Evolutionary conservation across 53 echinoderm and acorn worm species (phyloP), one percentile per base, ranked within the genome.

Genomic region (Patiria pectinifera): DNA sequence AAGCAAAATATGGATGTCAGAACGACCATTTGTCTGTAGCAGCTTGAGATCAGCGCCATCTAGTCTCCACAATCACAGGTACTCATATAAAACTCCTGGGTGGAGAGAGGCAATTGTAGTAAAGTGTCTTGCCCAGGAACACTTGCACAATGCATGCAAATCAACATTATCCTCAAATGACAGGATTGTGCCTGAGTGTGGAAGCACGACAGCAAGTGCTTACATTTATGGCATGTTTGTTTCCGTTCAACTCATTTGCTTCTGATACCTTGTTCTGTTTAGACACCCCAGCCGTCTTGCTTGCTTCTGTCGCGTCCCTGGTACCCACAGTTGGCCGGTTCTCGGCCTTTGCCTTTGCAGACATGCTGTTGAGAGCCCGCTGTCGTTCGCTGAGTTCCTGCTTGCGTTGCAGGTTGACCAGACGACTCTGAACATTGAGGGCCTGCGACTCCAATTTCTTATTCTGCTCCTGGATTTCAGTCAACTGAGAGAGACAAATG

Each of bases 381-480:
- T 96, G 96, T 62, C 97, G 63, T 46, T 94, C 94, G 16, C 90
- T 78, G 59, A 96, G 71, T 75, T 97, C 97, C 79, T 97, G 95
- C 59, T 94, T 93, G 53, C 96, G 87, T 71, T 95, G 95, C 46
- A 97, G 91, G 82, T 97, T 97, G 48, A 95, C 85, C 71, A 97
- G 81, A 18, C 97, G 86, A 78, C 93, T 92, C 91, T 97, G 97
- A 11, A 97, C 94, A 76, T 93, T 95, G 76, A 95, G 46, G 48
- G 96, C 93, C 69, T 95, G 97, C 0, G 94, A 80, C 81, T 97
- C 97, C 23, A 97, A 88, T 86, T 91, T 97, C 84, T 94, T 97
- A 91, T 97, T 97, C 85, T 96, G 92, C 3, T 95, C 92, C 43
- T 95, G 92, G 4, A 95, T 84, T 58, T 91, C 91, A 71, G 92